A percentile compares a stretch with the other conserved stretches of the same genome.
Evolutionary conservation across 2,888 invertebrate species (phyloP).

Genomic region (Nasonovia ribisnigri): DNA sequence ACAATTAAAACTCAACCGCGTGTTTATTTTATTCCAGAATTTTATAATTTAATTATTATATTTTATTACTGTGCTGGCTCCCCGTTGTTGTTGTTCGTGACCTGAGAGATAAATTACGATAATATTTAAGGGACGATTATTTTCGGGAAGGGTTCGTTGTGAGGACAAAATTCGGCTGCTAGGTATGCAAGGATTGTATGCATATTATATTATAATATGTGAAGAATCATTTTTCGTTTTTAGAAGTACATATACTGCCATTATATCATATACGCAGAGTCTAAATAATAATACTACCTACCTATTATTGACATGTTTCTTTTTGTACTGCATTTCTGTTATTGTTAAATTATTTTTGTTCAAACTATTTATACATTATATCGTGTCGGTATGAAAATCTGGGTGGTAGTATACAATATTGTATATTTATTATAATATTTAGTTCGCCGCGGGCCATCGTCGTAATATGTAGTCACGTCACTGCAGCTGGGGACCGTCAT

Average conservation of each 20-base stretch:
- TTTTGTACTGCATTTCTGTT: not conserved
- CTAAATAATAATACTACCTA: not conserved
- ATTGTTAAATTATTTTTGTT: not conserved
- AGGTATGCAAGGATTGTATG: not conserved
- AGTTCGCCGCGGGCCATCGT: not conserved
- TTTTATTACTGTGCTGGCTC: not conserved
- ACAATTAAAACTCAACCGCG: not conserved
- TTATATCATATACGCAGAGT: not conserved
- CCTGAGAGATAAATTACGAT: not conserved
- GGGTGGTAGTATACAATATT: not conserved
- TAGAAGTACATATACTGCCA: not conserved
- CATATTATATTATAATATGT: too few species aligned
- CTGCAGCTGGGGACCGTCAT: not conserved
- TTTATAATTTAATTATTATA: not conserved
- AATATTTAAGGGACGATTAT: not conserved
- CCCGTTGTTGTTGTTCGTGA: not conserved
- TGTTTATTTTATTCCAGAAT: not conserved
- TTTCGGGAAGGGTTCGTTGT: not conserved
- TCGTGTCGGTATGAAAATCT: not conserved
- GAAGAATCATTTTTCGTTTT: too few species aligned
- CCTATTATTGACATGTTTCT: not conserved
- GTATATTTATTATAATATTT: not conserved
- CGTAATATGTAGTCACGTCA: not conserved
- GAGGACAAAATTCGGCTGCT: not conserved
- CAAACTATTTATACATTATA: not conserved